phyloP scores from a whole-genome alignment of 2,888 invertebrate species.

The Drosophila affinis region DNA sequence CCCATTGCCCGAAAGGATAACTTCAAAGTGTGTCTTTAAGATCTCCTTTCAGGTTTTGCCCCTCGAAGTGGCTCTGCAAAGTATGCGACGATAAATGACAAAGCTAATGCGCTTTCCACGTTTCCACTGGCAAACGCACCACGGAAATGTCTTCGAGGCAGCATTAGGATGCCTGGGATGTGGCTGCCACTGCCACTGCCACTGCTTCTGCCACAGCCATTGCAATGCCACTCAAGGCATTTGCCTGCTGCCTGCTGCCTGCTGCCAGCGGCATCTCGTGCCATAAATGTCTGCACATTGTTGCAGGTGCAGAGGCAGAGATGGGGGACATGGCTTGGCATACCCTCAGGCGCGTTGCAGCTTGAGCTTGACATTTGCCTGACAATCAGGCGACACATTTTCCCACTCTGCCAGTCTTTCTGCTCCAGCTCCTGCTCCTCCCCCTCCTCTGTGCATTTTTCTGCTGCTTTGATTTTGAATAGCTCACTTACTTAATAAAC shows the following conservation, averaged over 20 bases:
- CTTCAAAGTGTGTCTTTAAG: background rate
- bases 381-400: constrained; percentile 55
- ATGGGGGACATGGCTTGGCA: constrained; percentile 21
- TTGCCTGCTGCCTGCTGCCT: constrained; percentile 46
- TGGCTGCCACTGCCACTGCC: constrained; percentile 6
- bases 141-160: constrained; percentile 63
- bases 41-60: background rate
- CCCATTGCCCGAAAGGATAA: background rate
- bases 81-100: constrained; percentile 55
- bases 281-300: constrained; percentile 73
- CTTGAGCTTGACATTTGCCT: constrained; percentile 47
- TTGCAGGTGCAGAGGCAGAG: constrained; percentile 51
- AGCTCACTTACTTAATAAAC: constrained; percentile 74
- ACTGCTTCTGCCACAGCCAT: constrained; percentile 20
- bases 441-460: constrained; percentile 51
- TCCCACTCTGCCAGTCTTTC: background rate
- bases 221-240: constrained; percentile 62
- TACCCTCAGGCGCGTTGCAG: constrained; percentile 29
- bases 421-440: background rate
- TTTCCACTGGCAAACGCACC: constrained; percentile 41
- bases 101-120: constrained; percentile 61
- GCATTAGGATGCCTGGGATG: constrained; percentile 56
- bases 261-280: constrained; percentile 62
- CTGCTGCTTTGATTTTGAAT: constrained; percentile 74
- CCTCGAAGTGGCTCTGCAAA: constrained; percentile 42